A percentile compares a stretch with the other conserved stretches of the same genome.
phyloP scores from a whole-genome alignment of 2,797 vertebrate species.

The Sebastes trivittatus region DNA sequence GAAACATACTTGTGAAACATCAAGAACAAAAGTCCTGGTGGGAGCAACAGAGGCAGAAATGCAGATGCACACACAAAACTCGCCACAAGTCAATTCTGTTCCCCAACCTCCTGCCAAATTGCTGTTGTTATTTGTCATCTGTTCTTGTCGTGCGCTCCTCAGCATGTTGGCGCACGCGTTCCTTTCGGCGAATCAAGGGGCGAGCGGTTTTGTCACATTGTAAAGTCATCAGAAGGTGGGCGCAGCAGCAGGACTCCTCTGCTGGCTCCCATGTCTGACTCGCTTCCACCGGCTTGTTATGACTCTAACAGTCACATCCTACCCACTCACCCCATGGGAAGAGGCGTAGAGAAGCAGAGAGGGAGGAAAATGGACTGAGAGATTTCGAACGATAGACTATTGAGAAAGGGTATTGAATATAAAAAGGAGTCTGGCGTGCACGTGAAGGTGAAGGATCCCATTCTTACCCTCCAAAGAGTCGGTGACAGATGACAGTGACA shows the following conservation, averaged over 20 bases:
- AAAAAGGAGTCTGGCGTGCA: neutral
- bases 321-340: conserved; percentile 64
- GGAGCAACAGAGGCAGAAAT: neutral
- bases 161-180: conserved; percentile 15
- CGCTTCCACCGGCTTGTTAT: conserved; percentile 71
- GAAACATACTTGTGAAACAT: neutral
- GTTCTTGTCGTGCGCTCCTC: neutral
- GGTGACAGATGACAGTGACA: conserved; percentile 12
- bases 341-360: conserved; percentile 30
- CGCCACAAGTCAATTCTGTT: neutral
- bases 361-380: conserved; percentile 7
- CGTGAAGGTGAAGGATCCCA: neutral
- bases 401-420: conserved; percentile 16
- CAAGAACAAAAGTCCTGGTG: neutral
- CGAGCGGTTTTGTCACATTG: conserved; percentile 66
- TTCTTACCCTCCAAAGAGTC: neutral
- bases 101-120: neutral
- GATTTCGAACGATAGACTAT: neutral
- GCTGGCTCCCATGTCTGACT: conserved; percentile 62
- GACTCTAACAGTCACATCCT: conserved; percentile 74
- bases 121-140: neutral
- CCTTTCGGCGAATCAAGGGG: conserved; percentile 36
- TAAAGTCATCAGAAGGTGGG: conserved; percentile 80
- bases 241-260: conserved; percentile 58
- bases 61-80: neutral